A percentile compares a stretch with the other conserved stretches of the same genome.
These are phyloP conservation scores for Scelioninae gen. 2 DNA, from an alignment of 2,888 invertebrate species.

Conservation along the genomic window DNA sequence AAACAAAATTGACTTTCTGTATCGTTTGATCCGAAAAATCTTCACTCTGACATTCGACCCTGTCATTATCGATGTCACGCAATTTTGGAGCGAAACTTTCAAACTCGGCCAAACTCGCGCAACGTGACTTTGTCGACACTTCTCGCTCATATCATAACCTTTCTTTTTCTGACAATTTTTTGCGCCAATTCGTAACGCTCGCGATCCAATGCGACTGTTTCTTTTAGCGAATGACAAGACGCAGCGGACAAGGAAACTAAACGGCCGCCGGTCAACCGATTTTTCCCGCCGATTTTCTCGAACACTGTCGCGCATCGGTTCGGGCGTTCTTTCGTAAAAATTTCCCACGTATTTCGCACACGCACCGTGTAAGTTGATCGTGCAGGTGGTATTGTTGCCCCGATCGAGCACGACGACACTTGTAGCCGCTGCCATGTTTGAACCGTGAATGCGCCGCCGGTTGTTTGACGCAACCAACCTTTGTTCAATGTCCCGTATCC, in stretches of 20 bases:
- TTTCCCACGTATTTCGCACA: conserved; percentile 58
- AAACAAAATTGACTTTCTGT: too few relatives aligned
- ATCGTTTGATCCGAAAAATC: too few relatives aligned
- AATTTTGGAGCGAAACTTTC: conserved; percentile 56
- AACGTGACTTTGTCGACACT: conserved; percentile 37
- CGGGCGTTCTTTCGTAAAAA: conserved; percentile 17
- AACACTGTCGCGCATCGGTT: conserved; percentile 8
- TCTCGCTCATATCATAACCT: conserved; percentile 36
- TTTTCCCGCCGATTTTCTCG: conserved; percentile 20
- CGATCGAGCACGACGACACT: conserved; percentile 96
- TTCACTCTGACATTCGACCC: conserved; percentile 30
- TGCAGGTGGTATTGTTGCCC: conserved; percentile 97
- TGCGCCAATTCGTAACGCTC: conserved; percentile 4
- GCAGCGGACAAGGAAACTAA: neutral
- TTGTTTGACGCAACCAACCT: conserved; percentile 66
- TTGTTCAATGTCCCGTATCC: conserved; percentile 69
- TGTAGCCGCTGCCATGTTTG: conserved; percentile 88
- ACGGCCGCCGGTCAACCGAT: conserved; percentile 1
- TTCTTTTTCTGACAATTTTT: conserved; percentile 31
- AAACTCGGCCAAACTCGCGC: conserved; percentile 40
- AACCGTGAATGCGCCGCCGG: conserved; percentile 73
- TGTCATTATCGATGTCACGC: conserved; percentile 15
- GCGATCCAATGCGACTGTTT: conserved; percentile 6
- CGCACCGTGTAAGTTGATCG: conserved; percentile 96
- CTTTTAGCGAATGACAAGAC: conserved; percentile 7